Evolutionary conservation across 2,888 invertebrate genomes (phyloP).

Genomic region (Polia nebulosa): DNA sequence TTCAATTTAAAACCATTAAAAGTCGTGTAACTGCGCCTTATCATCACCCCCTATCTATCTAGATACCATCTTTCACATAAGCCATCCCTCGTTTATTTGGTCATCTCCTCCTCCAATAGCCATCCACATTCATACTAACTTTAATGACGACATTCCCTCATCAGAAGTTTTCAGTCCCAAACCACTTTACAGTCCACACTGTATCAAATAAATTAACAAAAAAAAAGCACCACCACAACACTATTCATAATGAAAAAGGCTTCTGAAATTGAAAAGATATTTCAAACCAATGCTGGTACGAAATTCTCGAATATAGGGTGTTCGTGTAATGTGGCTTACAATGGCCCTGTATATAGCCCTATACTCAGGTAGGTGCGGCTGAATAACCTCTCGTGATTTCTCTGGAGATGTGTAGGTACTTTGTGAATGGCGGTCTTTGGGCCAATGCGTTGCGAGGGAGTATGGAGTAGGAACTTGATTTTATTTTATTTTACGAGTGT

Average conservation of each 20-base stretch:
- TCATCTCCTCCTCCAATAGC: no score
- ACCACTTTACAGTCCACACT: not conserved
- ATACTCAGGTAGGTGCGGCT: slow-evolving; percentile 68
- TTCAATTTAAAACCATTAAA: no score
- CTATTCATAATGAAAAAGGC: slow-evolving; percentile 37
- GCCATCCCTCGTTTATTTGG: no score
- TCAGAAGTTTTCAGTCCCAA: not conserved
- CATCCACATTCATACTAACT: no score
- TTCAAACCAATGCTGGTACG: slow-evolving; percentile 50
- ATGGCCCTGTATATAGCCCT: slow-evolving; percentile 61
- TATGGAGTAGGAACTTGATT: slow-evolving; percentile 54
- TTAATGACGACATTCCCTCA: not conserved
- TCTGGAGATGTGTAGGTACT: slow-evolving; percentile 66
- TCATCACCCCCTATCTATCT: no score
- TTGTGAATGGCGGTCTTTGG: slow-evolving; percentile 78
- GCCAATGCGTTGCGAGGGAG: slow-evolving; percentile 68
- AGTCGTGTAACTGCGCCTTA: no score
- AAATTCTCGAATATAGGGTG: slow-evolving; percentile 65
- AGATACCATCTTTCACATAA: no score
- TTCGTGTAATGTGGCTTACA: slow-evolving; percentile 70
- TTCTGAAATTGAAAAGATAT: slow-evolving; percentile 58
- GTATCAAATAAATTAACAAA: slow-evolving; percentile 16
- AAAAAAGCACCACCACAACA: slow-evolving; percentile 12
- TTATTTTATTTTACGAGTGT: not conserved
- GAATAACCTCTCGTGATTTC: slow-evolving; percentile 83